These are phyloP conservation scores for Sarcophaga bullata DNA, from an alignment of 1,140 invertebrate species.

Conservation along the genomic window DNA sequence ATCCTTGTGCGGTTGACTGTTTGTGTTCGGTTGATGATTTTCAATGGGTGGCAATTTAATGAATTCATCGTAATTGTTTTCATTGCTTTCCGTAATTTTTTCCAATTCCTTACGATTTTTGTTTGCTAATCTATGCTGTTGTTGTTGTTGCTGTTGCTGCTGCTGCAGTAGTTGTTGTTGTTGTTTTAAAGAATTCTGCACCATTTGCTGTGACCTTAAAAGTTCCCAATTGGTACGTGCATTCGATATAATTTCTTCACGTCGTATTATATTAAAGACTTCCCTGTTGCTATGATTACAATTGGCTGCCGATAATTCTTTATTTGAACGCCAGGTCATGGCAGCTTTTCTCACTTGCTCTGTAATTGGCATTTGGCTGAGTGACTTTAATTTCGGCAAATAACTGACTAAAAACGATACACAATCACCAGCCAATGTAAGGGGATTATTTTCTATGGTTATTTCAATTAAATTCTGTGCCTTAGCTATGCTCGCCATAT, in stretches of 20 bases:
- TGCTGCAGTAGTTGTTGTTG: slow-evolving; percentile 12
- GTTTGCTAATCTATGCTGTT: slow-evolving; percentile 50
- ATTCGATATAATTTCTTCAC: slow-evolving; percentile 83
- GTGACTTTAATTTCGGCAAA: slow-evolving; percentile 74
- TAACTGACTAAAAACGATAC: slow-evolving; percentile 82
- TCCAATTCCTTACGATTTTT: slow-evolving; percentile 52
- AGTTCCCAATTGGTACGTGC: slow-evolving; percentile 85
- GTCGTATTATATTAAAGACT: slow-evolving; percentile 72
- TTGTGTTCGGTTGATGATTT: slow-evolving; percentile 65
- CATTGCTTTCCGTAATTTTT: slow-evolving; percentile 60
- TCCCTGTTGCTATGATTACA: slow-evolving; percentile 75
- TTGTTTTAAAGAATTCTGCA: slow-evolving; percentile 67
- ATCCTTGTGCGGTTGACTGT: slow-evolving; percentile 45
- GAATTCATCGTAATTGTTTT: slow-evolving; percentile 63
- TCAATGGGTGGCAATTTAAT: slow-evolving; percentile 76
- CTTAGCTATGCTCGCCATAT: slow-evolving; percentile 80
- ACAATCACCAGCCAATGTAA: slow-evolving; percentile 78
- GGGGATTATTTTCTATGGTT: slow-evolving; percentile 87
- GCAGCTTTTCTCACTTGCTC: slow-evolving; percentile 80
- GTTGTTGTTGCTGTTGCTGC: slow-evolving; percentile 42
- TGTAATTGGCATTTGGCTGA: slow-evolving; percentile 80
- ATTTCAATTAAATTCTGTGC: slow-evolving; percentile 80
- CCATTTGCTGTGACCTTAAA: slow-evolving; percentile 71
- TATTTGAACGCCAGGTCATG: slow-evolving; percentile 78
- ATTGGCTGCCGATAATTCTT: slow-evolving; percentile 75